A percentile compares a stretch with the other conserved stretches of the same genome.
phyloP scores from a whole-genome alignment of 2,797 vertebrate species.

The Eupleurogrammus muticus region DNA sequence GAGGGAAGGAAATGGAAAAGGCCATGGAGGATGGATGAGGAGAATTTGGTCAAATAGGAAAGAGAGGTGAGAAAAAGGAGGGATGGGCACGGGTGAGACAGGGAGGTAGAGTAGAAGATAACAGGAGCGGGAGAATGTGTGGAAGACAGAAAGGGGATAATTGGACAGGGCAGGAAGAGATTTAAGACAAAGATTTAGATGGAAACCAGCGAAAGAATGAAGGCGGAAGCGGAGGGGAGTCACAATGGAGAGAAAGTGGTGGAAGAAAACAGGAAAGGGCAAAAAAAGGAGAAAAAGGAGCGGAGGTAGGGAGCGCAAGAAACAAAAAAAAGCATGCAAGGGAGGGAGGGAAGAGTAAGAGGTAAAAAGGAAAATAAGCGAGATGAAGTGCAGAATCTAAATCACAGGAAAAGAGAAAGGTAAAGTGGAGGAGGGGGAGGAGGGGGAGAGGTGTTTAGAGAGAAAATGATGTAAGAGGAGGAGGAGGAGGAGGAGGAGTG shows the following conservation, averaged over 20 bases:
- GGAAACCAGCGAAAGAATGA: constrained; percentile 1
- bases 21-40: constrained; percentile 2
- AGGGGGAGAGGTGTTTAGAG: constrained; percentile 32
- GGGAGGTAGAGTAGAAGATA: background rate
- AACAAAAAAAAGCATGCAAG: constrained; percentile 15
- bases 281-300: constrained; percentile 3
- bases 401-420: background rate
- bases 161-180: background rate
- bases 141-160: background rate
- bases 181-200: background rate
- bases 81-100: constrained; percentile 13
- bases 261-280: constrained; percentile 8
- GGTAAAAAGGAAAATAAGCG: background rate
- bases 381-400: constrained; percentile 9
- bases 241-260: background rate
- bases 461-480: constrained; percentile 63
- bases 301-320: constrained; percentile 9
- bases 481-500: constrained; percentile 18
- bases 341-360: constrained; percentile 24
- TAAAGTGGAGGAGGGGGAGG: constrained; percentile 27
- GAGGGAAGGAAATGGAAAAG: constrained; percentile 12
- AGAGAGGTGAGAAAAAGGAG: constrained; percentile 17
- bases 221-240: background rate
- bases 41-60: background rate
- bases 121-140: background rate